phyloP scores from a whole-genome alignment of 2,113 vertebrate genomes.

The Brachionichthys hirsutus region DNA sequence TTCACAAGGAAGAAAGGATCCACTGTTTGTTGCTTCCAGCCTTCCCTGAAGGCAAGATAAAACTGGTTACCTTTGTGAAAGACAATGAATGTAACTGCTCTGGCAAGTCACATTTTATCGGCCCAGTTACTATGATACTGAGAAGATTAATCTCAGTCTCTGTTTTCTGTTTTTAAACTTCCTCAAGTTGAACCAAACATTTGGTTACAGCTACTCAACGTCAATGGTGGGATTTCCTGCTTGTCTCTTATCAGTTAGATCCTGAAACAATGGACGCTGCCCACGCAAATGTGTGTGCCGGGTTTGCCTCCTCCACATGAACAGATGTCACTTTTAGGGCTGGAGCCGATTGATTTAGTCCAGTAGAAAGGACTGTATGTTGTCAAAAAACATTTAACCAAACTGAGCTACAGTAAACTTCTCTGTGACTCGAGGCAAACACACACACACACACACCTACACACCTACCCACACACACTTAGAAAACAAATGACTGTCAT shows the following conservation, averaged over 20 bases:
- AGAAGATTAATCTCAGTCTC: constrained; percentile 20
- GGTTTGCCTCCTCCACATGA: constrained; percentile 30
- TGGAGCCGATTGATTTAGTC: constrained; percentile 35
- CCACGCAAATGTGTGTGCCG: constrained; percentile 37
- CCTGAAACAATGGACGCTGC: constrained; percentile 72
- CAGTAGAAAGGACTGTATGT: constrained; percentile 26
- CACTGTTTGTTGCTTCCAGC: background rate
- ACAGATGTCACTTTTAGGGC: constrained; percentile 67
- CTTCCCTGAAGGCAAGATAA: background rate
- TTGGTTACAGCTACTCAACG: constrained; percentile 30
- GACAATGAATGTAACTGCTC: background rate
- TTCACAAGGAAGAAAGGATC: background rate
- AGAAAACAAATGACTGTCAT: too few species aligned
- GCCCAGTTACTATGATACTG: constrained; percentile 8
- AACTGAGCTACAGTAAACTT: constrained; percentile 17
- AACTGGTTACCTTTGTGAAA: too few species aligned
- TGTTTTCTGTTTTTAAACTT: constrained; percentile 37
- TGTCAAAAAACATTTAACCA: constrained; percentile 5
- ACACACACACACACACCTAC: too few species aligned
- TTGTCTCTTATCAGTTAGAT: constrained; percentile 74
- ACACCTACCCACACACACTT: too few species aligned
- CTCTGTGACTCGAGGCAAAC: constrained; percentile 14
- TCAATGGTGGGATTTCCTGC: constrained; percentile 80
- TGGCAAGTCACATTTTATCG: background rate
- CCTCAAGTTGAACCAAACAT: constrained; percentile 41